Evolutionary conservation across 2,797 vertebrate species (phyloP).

Genomic region (Coccyzus lansbergi): DNA sequence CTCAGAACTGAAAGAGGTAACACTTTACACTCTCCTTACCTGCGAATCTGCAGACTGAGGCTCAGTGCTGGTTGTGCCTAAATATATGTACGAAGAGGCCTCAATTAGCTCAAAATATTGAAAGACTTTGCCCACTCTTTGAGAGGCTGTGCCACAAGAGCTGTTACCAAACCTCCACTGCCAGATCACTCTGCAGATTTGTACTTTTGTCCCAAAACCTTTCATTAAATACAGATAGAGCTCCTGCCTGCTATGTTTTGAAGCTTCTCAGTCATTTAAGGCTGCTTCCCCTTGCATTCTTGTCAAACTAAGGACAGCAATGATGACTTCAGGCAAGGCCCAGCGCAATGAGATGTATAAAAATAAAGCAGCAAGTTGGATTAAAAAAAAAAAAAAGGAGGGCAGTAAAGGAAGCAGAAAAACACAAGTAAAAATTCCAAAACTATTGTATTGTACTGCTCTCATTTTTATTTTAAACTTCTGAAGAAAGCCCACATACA

Average conservation of each 20-base stretch:
- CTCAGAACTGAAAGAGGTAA: neutral
- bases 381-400: neutral
- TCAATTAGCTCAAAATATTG: neutral
- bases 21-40: neutral
- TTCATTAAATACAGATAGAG: conserved; percentile 3
- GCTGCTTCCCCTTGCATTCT: neutral
- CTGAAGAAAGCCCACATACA: neutral
- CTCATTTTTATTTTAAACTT: neutral
- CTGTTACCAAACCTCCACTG: neutral
- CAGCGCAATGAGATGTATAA: neutral
- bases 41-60: neutral
- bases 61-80: neutral
- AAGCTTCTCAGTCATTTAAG: conserved; percentile 31
- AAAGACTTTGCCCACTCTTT: neutral
- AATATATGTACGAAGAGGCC: neutral
- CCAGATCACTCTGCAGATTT: neutral
- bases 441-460: neutral
- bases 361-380: conserved; percentile 12
- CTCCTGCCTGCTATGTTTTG: neutral
- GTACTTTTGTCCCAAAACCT: neutral
- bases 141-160: neutral
- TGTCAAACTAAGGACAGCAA: neutral
- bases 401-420: neutral
- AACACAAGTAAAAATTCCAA: neutral
- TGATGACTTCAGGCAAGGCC: conserved; percentile 21